These are phyloP conservation scores for Bos taurus DNA, from an alignment of 2,113 vertebrate genomes.

Conservation along the genomic window DNA sequence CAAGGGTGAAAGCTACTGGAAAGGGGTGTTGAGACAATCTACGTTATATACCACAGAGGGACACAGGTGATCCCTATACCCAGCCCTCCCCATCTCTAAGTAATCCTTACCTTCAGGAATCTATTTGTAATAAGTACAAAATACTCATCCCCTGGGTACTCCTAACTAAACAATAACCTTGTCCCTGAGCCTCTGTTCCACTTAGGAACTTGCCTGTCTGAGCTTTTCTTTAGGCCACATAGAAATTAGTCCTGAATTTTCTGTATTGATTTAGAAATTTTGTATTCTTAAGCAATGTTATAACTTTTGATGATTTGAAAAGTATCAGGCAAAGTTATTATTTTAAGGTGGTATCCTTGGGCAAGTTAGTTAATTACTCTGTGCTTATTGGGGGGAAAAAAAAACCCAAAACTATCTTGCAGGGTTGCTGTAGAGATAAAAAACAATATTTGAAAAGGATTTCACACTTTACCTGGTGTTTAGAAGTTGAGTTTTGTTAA, in stretches of 20 bases:
- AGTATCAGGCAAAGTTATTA: slow-evolving; percentile 5
- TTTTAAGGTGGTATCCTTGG: slow-evolving; percentile 8
- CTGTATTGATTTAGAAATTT: background rate
- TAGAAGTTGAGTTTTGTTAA: slow-evolving; percentile 8
- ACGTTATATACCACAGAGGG: background rate
- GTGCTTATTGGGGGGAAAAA: background rate
- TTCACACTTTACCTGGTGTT: background rate
- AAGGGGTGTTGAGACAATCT: background rate
- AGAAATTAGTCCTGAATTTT: slow-evolving; percentile 20
- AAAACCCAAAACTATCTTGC: background rate
- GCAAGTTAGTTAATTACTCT: background rate
- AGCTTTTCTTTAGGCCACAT: background rate
- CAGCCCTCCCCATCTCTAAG: background rate
- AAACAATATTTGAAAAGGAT: background rate
- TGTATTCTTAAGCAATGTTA: background rate
- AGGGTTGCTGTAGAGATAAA: slow-evolving; percentile 11
- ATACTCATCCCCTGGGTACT: background rate
- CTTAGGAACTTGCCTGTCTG: background rate
- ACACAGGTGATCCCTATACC: background rate
- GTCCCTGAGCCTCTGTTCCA: background rate
- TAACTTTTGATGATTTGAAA: slow-evolving; percentile 5
- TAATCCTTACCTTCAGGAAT: background rate
- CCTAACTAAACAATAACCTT: background rate
- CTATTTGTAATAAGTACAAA: background rate
- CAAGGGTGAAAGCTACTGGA: background rate